These are phyloP conservation scores for Catagonus wagneri DNA, from an alignment of 2,113 vertebrate genomes.

Conservation along the genomic window DNA sequence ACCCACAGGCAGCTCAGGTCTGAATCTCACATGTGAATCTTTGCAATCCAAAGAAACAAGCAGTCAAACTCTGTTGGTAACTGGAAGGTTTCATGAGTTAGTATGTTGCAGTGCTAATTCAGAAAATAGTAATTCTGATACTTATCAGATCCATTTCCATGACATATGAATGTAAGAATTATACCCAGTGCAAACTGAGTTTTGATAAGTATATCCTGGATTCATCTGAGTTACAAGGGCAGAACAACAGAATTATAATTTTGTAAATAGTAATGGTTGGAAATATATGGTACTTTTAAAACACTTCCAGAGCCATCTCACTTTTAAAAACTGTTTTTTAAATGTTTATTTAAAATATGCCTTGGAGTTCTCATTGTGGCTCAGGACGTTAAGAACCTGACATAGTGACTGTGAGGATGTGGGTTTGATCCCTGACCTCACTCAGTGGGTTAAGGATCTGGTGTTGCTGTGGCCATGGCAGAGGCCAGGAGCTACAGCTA, in stretches of 20 bases:
- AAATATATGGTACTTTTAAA: not conserved
- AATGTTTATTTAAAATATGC: not conserved
- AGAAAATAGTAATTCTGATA: not conserved
- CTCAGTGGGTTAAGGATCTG: no score
- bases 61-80: not conserved
- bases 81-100: not conserved
- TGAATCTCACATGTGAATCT: constrained; percentile 17
- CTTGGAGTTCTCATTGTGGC: not conserved
- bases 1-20: not conserved
- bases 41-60: not conserved
- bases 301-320: not conserved
- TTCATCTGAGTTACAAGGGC: not conserved
- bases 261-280: constrained; percentile 15
- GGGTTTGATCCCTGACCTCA: no score
- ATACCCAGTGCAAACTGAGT: not conserved
- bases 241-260: constrained; percentile 22
- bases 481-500: no score
- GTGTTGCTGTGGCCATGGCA: no score
- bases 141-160: not conserved
- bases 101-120: not conserved
- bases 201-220: not conserved
- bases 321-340: constrained; percentile 45
- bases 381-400: no score
- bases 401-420: no score
- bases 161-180: not conserved